Base-by-base conservation (phyloP, 2,797 vertebrate genomes). In the Manis crassicaudata region DNA sequence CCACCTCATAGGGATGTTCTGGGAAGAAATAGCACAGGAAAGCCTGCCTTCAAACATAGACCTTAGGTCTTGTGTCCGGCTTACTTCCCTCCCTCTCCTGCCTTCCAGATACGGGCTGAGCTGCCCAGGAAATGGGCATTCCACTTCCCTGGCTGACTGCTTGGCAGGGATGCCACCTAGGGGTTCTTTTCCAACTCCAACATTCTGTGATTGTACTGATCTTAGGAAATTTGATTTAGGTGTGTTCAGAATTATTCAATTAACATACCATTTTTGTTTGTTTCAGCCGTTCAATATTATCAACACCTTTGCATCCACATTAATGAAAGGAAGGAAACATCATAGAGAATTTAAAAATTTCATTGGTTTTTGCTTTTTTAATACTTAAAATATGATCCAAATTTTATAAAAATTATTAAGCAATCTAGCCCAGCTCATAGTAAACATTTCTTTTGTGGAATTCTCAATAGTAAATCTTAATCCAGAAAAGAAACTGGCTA, bases 311-410 rank as follows among this genome's bases (percentile, higher is more conserved):
- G 89, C 37, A 43, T 65, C 32, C 35, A 40, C 54, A n/a, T 0
- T 23, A 67, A 58, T 32, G n/a, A 40, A 35, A 87, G 75, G 84
- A 92, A 80, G 35, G 58, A 65, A 67, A 46, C 32, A 91, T 80
- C 60, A 52, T 50, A 37, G 54, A 8, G 17, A n/a, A 37, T 79
- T 63, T 84, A 27, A 87, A 94, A 54, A 70, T 90, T 87, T 56
- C 67, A 84, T 58, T 72, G 67, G 20, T 23, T 40, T 43, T 92
- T 72, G 72, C 46, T 70, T 68, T 90, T 76, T 80, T 27, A 80
- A 95, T 90, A 83, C 6, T 73, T 95, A 73, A 94, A 90, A n/a
- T 81, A 32, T 32, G 62, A 86, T 70, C 70, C 81, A 8, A 93
- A 85, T 58, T 93, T 92, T 67, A 20, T 20, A 43, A 1, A 85